Base-by-base conservation (phyloP, 2,888 invertebrate genomes). In the Mesorhabditis spiculigera region DNA sequence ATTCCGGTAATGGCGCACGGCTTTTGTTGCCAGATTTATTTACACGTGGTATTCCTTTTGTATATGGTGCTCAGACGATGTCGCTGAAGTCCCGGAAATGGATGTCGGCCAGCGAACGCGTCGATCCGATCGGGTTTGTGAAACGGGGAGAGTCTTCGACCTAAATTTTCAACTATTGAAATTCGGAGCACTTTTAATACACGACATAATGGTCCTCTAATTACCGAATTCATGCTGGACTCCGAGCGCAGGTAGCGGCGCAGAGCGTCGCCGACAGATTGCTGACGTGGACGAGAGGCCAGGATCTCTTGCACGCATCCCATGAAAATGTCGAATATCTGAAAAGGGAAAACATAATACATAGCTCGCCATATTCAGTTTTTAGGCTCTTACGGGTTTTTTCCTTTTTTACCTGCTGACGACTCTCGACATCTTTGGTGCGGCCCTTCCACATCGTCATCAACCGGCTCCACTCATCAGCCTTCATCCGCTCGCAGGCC, bases 401-500 rank as follows among this genome's bases (percentile, higher is more conserved):
- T 28, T 28, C 28, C n/a, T 50, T 50, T 50, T n/a, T 50, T 10
- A 50, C 58, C 58, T 50, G 58, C n/a, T 50, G 58, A 13, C 58
- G 58, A 50, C 58, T 50, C n/a, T 50, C 58, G 58, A 50, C n/a
- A n/a, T 50, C 58, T 3, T 50, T 50, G 8, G 58, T 50, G 10
- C 58, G 8, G 8, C 58, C 58, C 64, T 71, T 75, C 75, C 75
- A 75, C 63, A 65, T 65, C n/a, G 69, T 68, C 44, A 75, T 70
- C 43, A 72, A 71, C 45, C 67, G 65, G 13, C 69, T 63, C 71
- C 73, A 73, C 45, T 75, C 75, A 41, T 68, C 69, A 13, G 73
- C 71, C 66, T 73, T 71, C 45, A 75, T 66, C 50, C 75, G 45
- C 50, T 75, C 73, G 41, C 75, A 75, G 8, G 75, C 75, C 45